Evolutionary conservation across 2,113 vertebrate genomes (phyloP).

Genomic region (Cyprinus carpio): DNA sequence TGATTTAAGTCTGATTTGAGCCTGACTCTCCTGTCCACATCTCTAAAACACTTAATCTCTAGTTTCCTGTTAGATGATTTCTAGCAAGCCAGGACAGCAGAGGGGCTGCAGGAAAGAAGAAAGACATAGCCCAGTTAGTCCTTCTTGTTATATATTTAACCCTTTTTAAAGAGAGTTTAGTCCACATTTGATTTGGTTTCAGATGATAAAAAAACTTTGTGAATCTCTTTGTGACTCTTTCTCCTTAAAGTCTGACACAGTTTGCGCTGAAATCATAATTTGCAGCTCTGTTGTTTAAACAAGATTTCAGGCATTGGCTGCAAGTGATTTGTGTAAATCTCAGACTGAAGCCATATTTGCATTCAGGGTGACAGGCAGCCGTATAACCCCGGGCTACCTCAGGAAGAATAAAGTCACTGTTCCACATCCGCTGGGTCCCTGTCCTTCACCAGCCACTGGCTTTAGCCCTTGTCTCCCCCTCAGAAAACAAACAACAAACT

Average conservation of each 20-base stretch:
- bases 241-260: conserved; percentile 39
- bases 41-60: conserved; percentile 91
- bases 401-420: conserved; percentile 61
- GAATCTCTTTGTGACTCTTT: not conserved
- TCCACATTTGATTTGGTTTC: conserved; percentile 9
- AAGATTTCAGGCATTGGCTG: conserved; percentile 29
- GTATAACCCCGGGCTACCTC: conserved; percentile 44
- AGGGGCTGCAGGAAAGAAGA: conserved; percentile 52
- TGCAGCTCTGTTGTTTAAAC: conserved; percentile 43
- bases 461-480: conserved; percentile 43
- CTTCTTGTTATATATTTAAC: conserved; percentile 9
- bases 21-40: not conserved
- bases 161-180: not conserved
- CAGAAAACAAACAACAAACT: conserved; percentile 56
- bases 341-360: conserved; percentile 54
- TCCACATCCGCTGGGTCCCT: conserved; percentile 50
- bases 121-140: conserved; percentile 7
- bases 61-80: conserved; percentile 96
- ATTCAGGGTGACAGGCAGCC: conserved; percentile 46
- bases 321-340: conserved; percentile 50
- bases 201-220: not conserved
- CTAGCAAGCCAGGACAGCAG: conserved; percentile 78
- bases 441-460: conserved; percentile 50
- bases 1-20: conserved; percentile 23
- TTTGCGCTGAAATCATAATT: conserved; percentile 40